Base-by-base conservation (phyloP, 1,140 invertebrate genomes). In the Hyles vespertilio region DNA sequence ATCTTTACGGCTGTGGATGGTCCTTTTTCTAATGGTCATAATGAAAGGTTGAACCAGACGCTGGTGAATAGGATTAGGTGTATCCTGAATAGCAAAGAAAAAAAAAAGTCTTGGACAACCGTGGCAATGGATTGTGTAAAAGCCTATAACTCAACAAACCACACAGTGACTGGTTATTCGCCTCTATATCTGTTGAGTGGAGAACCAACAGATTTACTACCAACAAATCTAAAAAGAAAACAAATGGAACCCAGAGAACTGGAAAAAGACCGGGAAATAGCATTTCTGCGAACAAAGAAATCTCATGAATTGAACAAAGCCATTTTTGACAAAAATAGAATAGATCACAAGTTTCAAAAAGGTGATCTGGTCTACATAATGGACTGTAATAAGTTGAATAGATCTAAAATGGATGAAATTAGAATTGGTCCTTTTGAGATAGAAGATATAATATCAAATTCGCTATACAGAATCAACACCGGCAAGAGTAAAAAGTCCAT, bases 1-100 rank as follows among this genome's bases (percentile, higher is more conserved):
- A 52, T 52, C 5, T 40, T 52, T 36, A 52, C 51, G 3, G 51
- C 51, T 5, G 51, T 52, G 36, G 10, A 52, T 12, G 32, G 32
- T 2, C 51, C 51, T n/a, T 52, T 52, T 12, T 52, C 51, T 3
- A 52, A 52, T 10, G 51, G 51, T 4, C 10, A 8, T 3, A 52
- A 52, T 40, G n/a, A 52, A 7, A 36, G 36, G 7, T 7, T 36
- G 36, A 36, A 36, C 7, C 36, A 36, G 32, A 50, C 48, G 3
- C 32, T 50, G 3, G 48, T 50, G 2, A 50, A 50, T 50, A 50
- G 32, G 32, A 50, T 50, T 22, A 7, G 48, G 9, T 32, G 48
- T 32, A 50, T 22, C 3, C 8, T 50, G 5, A 50, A 50, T 22
- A 12, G 32, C 8, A 50, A 4, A 3, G 32, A 32, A 12, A 9